Evolutionary conservation across 2,888 invertebrate species (phyloP).

Genomic region (Lamellibrachia columna): DNA sequence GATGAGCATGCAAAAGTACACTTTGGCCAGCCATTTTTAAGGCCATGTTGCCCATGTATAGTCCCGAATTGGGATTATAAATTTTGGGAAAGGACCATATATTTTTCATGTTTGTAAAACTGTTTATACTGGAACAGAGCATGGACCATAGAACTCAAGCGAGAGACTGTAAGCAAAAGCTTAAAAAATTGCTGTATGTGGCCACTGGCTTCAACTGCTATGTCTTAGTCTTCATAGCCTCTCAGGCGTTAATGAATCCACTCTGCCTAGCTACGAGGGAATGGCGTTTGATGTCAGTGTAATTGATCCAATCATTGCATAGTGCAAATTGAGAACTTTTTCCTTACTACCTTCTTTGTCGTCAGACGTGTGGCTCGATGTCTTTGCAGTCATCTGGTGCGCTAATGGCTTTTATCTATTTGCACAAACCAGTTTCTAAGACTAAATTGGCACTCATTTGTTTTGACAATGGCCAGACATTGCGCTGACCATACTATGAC

Average conservation of each 20-base stretch:
- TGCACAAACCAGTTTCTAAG: neutral
- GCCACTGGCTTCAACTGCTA: neutral
- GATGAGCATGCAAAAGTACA: too few relatives aligned
- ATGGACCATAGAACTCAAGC: too few relatives aligned
- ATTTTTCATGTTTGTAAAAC: too few relatives aligned
- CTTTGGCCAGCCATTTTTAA: too few relatives aligned
- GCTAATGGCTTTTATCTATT: neutral
- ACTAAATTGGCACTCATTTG: neutral
- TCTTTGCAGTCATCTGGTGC: neutral
- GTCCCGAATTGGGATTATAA: too few relatives aligned
- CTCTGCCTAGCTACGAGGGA: neutral
- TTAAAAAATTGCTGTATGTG: neutral
- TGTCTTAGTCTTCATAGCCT: neutral
- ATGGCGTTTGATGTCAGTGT: neutral
- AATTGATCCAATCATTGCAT: constrained; percentile 12
- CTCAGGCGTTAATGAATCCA: neutral
- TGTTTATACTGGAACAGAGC: too few relatives aligned
- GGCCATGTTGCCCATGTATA: too few relatives aligned
- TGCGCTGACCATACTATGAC: neutral
- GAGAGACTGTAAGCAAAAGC: too few relatives aligned
- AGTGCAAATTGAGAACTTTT: neutral
- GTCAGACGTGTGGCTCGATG: neutral
- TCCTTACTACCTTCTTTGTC: neutral
- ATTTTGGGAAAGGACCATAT: too few relatives aligned
- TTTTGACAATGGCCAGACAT: neutral